Base-by-base conservation (phyloP, 2,888 invertebrate species). In the Caenorhabditis sp. region DNA sequence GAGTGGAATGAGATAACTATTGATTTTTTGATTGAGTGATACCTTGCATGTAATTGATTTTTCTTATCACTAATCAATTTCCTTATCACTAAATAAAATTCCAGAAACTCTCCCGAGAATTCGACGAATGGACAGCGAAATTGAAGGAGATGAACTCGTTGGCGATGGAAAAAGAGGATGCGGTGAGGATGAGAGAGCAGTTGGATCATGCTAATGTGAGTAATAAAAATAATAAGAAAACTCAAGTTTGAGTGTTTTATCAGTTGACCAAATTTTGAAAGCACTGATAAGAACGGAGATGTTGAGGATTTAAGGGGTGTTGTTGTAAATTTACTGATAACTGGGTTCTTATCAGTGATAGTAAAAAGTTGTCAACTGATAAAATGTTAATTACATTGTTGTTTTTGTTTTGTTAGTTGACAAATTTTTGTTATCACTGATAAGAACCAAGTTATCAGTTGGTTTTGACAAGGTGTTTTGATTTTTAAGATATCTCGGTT, bases 91-190 rank as follows among this genome's bases (percentile, higher is more conserved):
- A 9, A 15, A 15, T 26, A 2, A 9, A 26, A 2, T 56, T 71
- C 15, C 35, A 79, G 82, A 72, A 74, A 55, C 64, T 83, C n/a
- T 62, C 70, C 13, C 62, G 62, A 22, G 90, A 90, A 58, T 90
- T 89, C 74, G 83, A 85, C 11, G 87, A 88, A 20, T 88, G 88
- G 83, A 85, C 86, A 77, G 78, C 82, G 72, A 87, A 87, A 81
- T 82, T 88, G 35, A 78, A 76, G 3, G 89, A 90, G 65, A 88
- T 89, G 74, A 74, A 83, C 11, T 83, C 85, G 32, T 83, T 86
- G 77, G 85, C 81, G 18, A 64, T 40, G 18, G 82, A 81, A 47
- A 82, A 79, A 22, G 82, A 86, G 51, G 68, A 78, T 22, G 69
- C 81, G 6, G 60, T 58, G 6, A 50, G 87, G 35, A 82, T 84